These are phyloP conservation scores for Odobenus rosmarus DNA, from an alignment of 2,113 vertebrate species.

Conservation along the genomic window DNA sequence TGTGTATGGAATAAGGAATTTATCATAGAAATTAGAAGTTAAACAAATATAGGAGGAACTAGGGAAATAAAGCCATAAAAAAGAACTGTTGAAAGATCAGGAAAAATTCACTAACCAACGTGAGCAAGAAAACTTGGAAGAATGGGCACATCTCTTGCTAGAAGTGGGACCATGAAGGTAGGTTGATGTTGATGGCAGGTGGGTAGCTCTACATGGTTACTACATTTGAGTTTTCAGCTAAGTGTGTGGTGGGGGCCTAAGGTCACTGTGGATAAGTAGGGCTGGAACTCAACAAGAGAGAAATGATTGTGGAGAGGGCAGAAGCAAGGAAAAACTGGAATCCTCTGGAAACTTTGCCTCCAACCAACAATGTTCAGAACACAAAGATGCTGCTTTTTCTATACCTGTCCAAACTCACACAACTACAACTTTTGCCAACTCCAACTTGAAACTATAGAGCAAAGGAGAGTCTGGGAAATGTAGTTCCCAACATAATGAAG, in stretches of 20 bases:
- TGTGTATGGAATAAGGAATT: background rate
- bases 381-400: background rate
- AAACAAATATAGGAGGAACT: background rate
- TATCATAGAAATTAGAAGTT: background rate
- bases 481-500: background rate
- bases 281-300: background rate
- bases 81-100: background rate
- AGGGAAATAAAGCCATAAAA: background rate
- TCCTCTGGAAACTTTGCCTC: background rate
- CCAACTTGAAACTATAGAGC: background rate
- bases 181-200: background rate
- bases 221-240: background rate
- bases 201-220: background rate
- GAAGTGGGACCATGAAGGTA: too few relatives aligned
- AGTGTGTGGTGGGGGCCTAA: background rate
- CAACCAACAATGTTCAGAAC: background rate
- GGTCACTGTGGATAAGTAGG: background rate
- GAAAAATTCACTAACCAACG: background rate
- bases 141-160: background rate
- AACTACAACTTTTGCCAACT: background rate
- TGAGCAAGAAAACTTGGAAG: background rate
- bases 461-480: background rate
- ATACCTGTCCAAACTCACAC: background rate
- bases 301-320: background rate
- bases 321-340: background rate